Evolutionary conservation across 2,888 invertebrate species (phyloP).

Genomic region (Trissoscelio sp.): DNA sequence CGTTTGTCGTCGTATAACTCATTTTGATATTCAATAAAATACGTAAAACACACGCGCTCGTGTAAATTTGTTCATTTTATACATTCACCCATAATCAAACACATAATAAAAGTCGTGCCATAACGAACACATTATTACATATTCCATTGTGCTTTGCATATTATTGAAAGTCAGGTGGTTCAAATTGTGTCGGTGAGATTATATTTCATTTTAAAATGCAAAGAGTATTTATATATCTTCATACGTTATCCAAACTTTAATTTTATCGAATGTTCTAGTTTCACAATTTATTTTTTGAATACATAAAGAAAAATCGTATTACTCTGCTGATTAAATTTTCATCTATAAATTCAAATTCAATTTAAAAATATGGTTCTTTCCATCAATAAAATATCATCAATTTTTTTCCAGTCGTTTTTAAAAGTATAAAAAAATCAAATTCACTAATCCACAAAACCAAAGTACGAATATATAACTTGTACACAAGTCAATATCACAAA

Average conservation of each 20-base stretch:
- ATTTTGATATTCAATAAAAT: constrained; percentile 15
- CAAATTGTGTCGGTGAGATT: not conserved
- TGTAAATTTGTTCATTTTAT: constrained; percentile 7
- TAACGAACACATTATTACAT: constrained; percentile 14
- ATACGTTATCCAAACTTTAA: not conserved
- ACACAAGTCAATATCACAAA: too few relatives aligned
- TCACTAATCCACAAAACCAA: too few relatives aligned
- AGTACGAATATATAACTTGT: too few relatives aligned
- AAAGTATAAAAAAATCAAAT: too few relatives aligned
- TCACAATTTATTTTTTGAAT: not conserved
- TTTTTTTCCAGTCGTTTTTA: too few relatives aligned
- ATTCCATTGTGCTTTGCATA: not conserved
- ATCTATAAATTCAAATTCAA: not conserved
- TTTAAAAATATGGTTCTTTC: not conserved
- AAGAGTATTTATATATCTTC: constrained; percentile 14
- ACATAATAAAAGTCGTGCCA: not conserved
- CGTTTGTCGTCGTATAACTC: not conserved
- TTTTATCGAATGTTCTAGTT: constrained; percentile 6
- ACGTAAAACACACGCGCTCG: not conserved
- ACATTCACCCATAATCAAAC: not conserved
- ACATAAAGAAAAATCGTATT: not conserved
- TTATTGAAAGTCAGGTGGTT: constrained; percentile 17
- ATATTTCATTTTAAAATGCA: constrained; percentile 13
- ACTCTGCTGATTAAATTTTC: not conserved
- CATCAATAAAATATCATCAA: too few relatives aligned